phyloP scores from a whole-genome alignment of 2,888 invertebrate species.

The Drosophila dives region DNA sequence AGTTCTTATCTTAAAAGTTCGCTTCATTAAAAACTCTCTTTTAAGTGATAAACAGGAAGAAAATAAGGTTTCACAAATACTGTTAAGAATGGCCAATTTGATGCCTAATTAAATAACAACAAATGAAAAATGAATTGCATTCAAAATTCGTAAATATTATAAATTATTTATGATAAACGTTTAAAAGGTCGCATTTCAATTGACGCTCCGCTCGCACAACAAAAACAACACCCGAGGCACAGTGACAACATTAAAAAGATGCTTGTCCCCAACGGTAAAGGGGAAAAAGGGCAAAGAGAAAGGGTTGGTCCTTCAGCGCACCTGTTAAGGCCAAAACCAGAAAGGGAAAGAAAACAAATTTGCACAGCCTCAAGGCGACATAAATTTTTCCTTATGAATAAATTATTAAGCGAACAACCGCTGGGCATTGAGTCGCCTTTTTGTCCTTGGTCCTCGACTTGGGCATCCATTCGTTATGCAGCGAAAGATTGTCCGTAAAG shows the following conservation, averaged over 20 bases:
- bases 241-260: slow-evolving; percentile 24
- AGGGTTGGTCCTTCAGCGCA: slow-evolving; percentile 26
- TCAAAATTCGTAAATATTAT: slow-evolving; percentile 54
- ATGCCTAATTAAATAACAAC: slow-evolving; percentile 53
- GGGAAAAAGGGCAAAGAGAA: neutral
- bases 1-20: no score
- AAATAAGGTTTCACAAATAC: slow-evolving; percentile 1
- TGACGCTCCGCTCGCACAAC: slow-evolving; percentile 31
- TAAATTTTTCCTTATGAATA: slow-evolving; percentile 77
- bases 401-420: slow-evolving; percentile 64
- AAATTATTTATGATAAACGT: slow-evolving; percentile 76
- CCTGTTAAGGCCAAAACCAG: slow-evolving; percentile 52
- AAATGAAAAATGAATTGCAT: slow-evolving; percentile 39
- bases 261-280: neutral
- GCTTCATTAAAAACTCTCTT: neutral
- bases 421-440: slow-evolving; percentile 32
- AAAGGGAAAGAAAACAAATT: slow-evolving; percentile 62
- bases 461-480: slow-evolving; percentile 2
- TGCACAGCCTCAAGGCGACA: slow-evolving; percentile 61
- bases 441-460: slow-evolving; percentile 10
- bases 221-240: slow-evolving; percentile 19
- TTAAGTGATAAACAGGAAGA: neutral
- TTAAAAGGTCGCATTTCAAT: slow-evolving; percentile 64
- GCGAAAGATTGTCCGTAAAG: slow-evolving; percentile 12
- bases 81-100: slow-evolving; percentile 41